Evolutionary conservation across 2,888 invertebrate species (phyloP).

Genomic region (Pterobdella sp.): DNA sequence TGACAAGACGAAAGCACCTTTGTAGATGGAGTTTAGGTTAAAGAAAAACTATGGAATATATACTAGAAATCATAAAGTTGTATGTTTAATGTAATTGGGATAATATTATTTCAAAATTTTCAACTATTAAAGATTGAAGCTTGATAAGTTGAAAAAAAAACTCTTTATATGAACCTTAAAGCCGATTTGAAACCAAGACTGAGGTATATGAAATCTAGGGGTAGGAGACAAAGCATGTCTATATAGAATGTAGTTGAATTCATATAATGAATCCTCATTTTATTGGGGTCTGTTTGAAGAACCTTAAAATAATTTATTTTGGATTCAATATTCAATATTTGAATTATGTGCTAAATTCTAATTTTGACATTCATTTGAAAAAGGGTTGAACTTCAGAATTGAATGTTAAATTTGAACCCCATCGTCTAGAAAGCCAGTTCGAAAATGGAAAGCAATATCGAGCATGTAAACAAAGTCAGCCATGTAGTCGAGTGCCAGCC

Average conservation of each 20-base stretch:
- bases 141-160: neutral
- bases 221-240: slow-evolving; percentile 92
- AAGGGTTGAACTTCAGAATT: neutral
- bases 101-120: no score
- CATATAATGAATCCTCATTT: slow-evolving; percentile 91
- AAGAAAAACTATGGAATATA: no score
- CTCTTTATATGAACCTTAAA: slow-evolving; percentile 61
- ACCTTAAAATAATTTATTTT: slow-evolving; percentile 52
- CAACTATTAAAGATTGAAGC: neutral
- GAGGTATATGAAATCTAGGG: slow-evolving; percentile 92
- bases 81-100: no score
- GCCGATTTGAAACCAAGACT: slow-evolving; percentile 91
- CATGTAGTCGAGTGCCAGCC: slow-evolving; percentile 94
- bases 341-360: no score
- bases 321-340: no score
- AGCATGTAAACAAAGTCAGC: slow-evolving; percentile 90
- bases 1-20: slow-evolving; percentile 73
- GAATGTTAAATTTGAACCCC: slow-evolving; percentile 57
- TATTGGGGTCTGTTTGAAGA: slow-evolving; percentile 85
- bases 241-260: slow-evolving; percentile 95
- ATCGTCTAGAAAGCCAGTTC: slow-evolving; percentile 75
- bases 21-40: neutral
- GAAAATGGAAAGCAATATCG: slow-evolving; percentile 93
- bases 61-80: no score
- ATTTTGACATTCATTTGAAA: no score